Base-by-base conservation (phyloP, 1,140 invertebrate genomes). In the Sarcophaga bullata region DNA sequence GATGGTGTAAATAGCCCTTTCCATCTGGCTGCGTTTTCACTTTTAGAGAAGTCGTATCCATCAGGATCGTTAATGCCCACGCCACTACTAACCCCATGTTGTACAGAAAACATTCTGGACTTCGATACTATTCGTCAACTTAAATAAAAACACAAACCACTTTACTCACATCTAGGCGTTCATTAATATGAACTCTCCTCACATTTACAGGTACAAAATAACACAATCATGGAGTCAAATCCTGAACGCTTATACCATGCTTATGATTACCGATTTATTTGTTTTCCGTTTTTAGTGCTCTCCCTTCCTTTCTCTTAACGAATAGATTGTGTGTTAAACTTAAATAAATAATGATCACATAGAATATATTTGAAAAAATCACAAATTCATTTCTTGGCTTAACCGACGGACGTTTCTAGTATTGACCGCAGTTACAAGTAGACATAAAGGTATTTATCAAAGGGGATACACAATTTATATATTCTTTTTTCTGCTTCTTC, bases 1-100 rank as follows among this genome's bases (percentile, higher is more conserved):
- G 95, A 94, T 87, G 93, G 94, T 87, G 96, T 94, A 91, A 98
- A 96, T 58, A 98, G 92, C 85, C 96, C 95, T 89, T 95, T 95
- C 97, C 97, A 98, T 93, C 97, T 97, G 84, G 93, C 92, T 84
- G 93, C 93, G 91, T 97, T 97, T 90, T 97, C 96, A 86, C 95
- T 95, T 88, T 95, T 96, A 87, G 94, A 93, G 91, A 97, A 97
- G 91, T 97, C 95, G 91, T 97, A 97, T 88, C 93, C 93, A 87
- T 83, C 82, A 17, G 78, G 48, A 25, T 83, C 82, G 52, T 72
- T 72, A 48, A 50, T 78, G 25, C 73, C 54, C 11, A 17, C 73
- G 54, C 82, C 46, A 78, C 68, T 48, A 37, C 80, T 73, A 15
- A 68, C 68, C 46, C 17, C 76, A 78, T 85, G 83, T 83, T 83